phyloP scores from a whole-genome alignment of 92 coral and sea anemone species.

The Scolanthus callimorphus region DNA sequence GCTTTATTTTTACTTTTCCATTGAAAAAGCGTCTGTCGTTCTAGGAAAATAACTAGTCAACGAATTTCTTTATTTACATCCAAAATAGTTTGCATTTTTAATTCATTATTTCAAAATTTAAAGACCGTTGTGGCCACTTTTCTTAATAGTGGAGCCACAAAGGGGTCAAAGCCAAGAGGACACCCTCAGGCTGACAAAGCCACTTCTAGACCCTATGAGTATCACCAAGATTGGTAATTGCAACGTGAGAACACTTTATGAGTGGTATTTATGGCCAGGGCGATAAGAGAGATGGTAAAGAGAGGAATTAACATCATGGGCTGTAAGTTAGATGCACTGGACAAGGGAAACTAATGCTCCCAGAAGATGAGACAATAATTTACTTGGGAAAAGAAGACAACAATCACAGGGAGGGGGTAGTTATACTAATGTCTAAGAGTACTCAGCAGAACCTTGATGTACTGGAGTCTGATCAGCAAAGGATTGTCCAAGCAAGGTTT shows the following conservation, averaged over 20 bases:
- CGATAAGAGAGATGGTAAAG: conserved; percentile 23
- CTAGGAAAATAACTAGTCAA: too few species aligned
- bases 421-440: conserved; percentile 30
- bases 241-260: conserved; percentile 34
- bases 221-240: conserved; percentile 36
- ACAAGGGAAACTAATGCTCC: conserved; percentile 6
- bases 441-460: conserved; percentile 11
- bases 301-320: conserved; percentile 18
- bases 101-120: too few species aligned
- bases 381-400: conserved; percentile 33
- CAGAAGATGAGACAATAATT: conserved; percentile 22
- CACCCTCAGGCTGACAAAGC: conserved; percentile 10
- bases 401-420: conserved; percentile 40
- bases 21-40: too few species aligned
- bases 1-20: too few species aligned
- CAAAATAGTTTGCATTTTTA: too few species aligned
- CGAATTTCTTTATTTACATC: too few species aligned
- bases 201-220: conserved; percentile 22
- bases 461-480: conserved; percentile 33
- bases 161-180: conserved; percentile 26
- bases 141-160: not conserved
- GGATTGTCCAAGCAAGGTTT: conserved; percentile 28
- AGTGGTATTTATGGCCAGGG: too few species aligned
- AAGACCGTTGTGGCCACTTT: not conserved
- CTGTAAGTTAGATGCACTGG: conserved; percentile 27